Conservation (phyloP, 2,113 vertebrate species). For the Illadopsis cleaveri region DNA sequence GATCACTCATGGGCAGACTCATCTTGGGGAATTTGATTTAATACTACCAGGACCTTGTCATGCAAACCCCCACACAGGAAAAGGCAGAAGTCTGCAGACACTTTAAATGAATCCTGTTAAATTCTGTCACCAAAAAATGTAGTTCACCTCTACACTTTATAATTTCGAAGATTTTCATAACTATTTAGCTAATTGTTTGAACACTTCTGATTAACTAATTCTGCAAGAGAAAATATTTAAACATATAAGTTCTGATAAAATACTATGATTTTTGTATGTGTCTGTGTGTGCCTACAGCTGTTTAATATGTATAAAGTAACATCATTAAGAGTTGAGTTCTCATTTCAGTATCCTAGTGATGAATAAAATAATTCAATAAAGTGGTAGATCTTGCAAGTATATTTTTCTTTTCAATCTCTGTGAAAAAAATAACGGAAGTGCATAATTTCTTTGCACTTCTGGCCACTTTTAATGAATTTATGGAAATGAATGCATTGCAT, state of each 20-base stretch:
- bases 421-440: background rate
- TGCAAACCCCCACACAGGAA: background rate
- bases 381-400: background rate
- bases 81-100: background rate
- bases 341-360: background rate
- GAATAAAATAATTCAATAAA: background rate
- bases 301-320: background rate
- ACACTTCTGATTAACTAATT: background rate
- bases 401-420: background rate
- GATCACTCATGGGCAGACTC: background rate
- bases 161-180: background rate
- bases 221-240: background rate
- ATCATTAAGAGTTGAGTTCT: background rate
- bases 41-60: background rate
- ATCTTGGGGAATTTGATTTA: background rate
- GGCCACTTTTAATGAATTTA: background rate
- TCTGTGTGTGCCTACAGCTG: background rate
- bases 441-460: background rate
- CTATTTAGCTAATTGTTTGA: background rate
- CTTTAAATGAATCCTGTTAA: background rate
- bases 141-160: background rate
- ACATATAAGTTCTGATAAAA: background rate
- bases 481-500: background rate
- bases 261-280: background rate
- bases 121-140: background rate